phyloP scores from a whole-genome alignment of 2,888 invertebrate species.

The Megastigmus dorsalis region DNA sequence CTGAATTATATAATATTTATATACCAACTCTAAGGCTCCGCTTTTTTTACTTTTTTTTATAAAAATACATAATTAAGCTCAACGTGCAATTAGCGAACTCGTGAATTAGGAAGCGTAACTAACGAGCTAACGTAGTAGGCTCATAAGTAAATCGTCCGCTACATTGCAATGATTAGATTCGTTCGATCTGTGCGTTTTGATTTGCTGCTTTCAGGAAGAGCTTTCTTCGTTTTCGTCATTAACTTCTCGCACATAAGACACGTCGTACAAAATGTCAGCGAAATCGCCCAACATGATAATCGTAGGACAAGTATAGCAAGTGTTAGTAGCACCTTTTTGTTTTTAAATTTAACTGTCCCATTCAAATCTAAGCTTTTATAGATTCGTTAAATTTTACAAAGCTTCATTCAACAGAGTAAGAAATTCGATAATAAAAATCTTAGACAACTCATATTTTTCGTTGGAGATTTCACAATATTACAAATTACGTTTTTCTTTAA shows the following conservation, averaged over 20 bases:
- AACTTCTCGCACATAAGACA: constrained; percentile 47
- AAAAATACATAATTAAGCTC: constrained; percentile 73
- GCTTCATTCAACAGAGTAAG: constrained; percentile 10
- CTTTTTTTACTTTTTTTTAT: constrained; percentile 68
- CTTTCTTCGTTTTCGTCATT: constrained; percentile 40
- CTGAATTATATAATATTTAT: constrained; percentile 56
- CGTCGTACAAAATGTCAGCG: constrained; percentile 39
- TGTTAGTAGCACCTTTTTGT: constrained; percentile 46
- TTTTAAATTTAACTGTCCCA: constrained; percentile 3
- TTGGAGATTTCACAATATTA: constrained; percentile 14
- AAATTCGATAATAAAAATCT: constrained; percentile 15
- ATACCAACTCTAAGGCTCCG: constrained; percentile 66
- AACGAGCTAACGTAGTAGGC: constrained; percentile 56
- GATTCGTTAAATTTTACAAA: constrained; percentile 27
- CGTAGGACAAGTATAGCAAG: constrained; percentile 31
- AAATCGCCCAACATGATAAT: constrained; percentile 20
- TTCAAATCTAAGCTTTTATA: constrained; percentile 19
- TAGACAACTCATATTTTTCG: constrained; percentile 14
- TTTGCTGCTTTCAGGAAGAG: constrained; percentile 55
- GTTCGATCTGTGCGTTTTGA: constrained; percentile 59
- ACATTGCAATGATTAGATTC: constrained; percentile 41
- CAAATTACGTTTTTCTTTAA: constrained; percentile 8
- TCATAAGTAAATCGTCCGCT: constrained; percentile 56
- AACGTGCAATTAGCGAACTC: constrained; percentile 67
- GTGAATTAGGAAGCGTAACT: constrained; percentile 67